Conservation (phyloP, 2,797 vertebrate genomes). For the Micromesistius poutassou region DNA sequence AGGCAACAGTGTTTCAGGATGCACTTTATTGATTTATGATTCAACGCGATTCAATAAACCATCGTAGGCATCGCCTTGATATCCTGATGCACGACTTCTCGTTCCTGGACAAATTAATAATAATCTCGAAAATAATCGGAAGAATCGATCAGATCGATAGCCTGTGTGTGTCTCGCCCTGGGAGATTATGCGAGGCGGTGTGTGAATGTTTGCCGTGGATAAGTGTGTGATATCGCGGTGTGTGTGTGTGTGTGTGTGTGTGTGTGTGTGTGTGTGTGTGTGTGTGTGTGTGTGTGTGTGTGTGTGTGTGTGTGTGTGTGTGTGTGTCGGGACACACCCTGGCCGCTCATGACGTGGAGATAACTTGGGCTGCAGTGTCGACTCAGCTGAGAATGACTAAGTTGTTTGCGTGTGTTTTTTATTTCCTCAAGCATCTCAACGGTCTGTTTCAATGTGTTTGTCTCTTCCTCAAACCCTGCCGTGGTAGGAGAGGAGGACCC, state of each 20-base stretch:
- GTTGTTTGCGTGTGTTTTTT: neutral
- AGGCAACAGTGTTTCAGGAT: no score
- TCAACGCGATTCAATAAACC: no score
- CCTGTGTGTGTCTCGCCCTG: neutral
- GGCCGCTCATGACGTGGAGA: slow-evolving; percentile 61
- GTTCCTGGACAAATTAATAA: neutral
- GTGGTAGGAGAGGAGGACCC: neutral
- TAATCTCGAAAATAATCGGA: neutral
- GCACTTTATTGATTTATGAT: no score
- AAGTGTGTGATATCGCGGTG: slow-evolving; percentile 53
- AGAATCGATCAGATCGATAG: neutral
- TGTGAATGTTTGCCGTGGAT: slow-evolving; percentile 23
- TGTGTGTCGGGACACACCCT: slow-evolving; percentile 74
- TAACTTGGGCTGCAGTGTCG: slow-evolving; percentile 66
- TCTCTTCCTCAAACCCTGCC: neutral
- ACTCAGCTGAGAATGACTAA: slow-evolving; percentile 19
- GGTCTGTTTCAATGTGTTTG: neutral
- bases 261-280: slow-evolving; percentile 33
- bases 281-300: slow-evolving; percentile 35
- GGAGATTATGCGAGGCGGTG: neutral
- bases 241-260: slow-evolving; percentile 28
- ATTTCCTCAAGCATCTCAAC: neutral
- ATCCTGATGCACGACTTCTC: neutral
- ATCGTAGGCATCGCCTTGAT: neutral
- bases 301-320: slow-evolving; percentile 27